A percentile compares a stretch with the other conserved stretches of the same genome.
phyloP scores from a whole-genome alignment of 2,113 vertebrate genomes.

The Melanotaenia duboulayi region DNA sequence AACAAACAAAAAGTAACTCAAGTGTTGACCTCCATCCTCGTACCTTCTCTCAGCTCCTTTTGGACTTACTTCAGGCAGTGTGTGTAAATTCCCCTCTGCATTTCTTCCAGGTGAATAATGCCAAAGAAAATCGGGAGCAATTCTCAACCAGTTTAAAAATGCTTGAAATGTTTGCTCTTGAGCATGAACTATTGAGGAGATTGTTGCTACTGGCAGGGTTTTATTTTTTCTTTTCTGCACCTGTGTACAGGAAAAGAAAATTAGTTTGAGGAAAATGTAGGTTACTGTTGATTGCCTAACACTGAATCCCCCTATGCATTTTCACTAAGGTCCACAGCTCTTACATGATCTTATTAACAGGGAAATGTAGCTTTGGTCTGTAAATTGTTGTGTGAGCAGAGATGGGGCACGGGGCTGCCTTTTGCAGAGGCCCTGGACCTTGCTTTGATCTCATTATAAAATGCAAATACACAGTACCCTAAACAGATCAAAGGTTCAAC shows the following conservation, averaged over 20 bases:
- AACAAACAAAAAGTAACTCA: conserved; percentile 7
- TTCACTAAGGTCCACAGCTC: conserved; percentile 53
- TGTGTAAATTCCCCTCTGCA: conserved; percentile 69
- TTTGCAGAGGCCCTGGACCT: conserved; percentile 74
- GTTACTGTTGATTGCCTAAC: conserved; percentile 63
- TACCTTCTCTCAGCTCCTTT: conserved; percentile 52
- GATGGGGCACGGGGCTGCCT: conserved; percentile 63
- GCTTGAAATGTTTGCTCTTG: conserved; percentile 76
- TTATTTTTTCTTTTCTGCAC: conserved; percentile 53
- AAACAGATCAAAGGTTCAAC: conserved; percentile 86
- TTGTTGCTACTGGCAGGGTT: conserved; percentile 68
- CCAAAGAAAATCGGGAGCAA: conserved; percentile 71
- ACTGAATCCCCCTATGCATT: conserved; percentile 43
- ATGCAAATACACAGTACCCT: conserved; percentile 84
- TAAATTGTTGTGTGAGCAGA: conserved; percentile 67
- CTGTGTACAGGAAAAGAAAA: conserved; percentile 61
- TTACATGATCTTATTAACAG: conserved; percentile 65
- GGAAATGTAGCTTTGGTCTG: conserved; percentile 60
- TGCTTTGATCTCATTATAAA: conserved; percentile 85
- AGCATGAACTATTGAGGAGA: conserved; percentile 63
- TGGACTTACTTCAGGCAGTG: conserved; percentile 69
- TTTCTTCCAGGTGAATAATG: conserved; percentile 71
- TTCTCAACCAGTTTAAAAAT: conserved; percentile 76
- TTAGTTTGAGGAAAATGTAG: conserved; percentile 54
- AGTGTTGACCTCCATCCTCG: conserved; percentile 63